Evolutionary conservation across 2,113 vertebrate species (phyloP).

Genomic region (Ahaetulla prasina): DNA sequence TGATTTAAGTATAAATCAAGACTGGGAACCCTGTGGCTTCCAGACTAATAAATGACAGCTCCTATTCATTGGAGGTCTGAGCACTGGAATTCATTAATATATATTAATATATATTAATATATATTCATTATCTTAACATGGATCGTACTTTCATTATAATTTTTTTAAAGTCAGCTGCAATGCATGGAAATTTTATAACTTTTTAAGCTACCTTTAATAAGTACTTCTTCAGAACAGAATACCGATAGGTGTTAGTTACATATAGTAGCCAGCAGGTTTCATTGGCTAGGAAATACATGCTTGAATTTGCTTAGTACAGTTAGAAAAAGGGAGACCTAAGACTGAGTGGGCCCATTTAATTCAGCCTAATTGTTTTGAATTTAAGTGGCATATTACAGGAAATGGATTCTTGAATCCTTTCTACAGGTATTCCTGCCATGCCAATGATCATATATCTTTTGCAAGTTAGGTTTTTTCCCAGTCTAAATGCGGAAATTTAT

Average conservation of each 20-base stretch:
- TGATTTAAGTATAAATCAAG: background rate
- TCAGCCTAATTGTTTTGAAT: background rate
- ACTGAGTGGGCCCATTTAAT: background rate
- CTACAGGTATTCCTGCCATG: background rate
- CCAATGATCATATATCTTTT: background rate
- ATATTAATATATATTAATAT: no score
- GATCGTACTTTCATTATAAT: background rate
- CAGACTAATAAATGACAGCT: background rate
- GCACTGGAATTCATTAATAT: background rate
- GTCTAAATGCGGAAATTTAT: background rate
- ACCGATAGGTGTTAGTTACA: background rate
- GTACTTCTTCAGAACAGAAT: background rate
- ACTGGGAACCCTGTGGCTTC: background rate
- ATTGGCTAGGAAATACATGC: background rate
- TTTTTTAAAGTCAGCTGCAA: background rate
- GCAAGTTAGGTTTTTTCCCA: background rate
- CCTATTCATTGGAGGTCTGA: background rate
- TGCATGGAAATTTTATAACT: background rate
- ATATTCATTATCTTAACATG: background rate
- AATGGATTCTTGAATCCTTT: background rate
- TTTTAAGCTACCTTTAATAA: background rate
- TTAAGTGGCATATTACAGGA: background rate
- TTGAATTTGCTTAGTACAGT: background rate
- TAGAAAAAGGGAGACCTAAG: background rate
- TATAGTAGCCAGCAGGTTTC: background rate